Base-by-base conservation (phyloP, 2,888 invertebrate genomes). In the Athalia rosae region DNA sequence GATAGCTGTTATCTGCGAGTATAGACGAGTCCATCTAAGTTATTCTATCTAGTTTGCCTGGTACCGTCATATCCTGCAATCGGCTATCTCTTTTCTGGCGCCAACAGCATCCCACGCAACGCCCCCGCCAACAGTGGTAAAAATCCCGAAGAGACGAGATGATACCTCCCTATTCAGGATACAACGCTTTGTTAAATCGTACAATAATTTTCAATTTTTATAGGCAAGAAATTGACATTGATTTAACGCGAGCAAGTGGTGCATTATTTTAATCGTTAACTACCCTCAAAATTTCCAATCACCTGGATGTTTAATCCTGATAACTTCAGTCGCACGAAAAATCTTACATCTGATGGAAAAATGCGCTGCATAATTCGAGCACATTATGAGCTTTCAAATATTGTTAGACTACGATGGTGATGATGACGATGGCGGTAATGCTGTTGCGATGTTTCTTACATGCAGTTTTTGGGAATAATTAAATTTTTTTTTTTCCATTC, bases 61-160 rank as follows among this genome's bases (percentile, higher is more conserved):
- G 8, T n/a, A 66, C 3, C 7, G 71, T 6, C 56, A 8, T 67
- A 15, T 41, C 28, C 47, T 76, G n/a, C 9, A 43, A 11, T 77
- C 48, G 50, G 15, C 59, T 64, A 28, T 58, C 77, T 77, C 59
- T 77, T 41, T 77, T 67, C 48, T 67, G 77, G 77, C 77, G 77
- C 77, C 77, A 28, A 28, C 28, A 77, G 28, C 77, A 67, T 67
- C 77, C 77, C 67, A 77, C 77, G 77, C 77, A 61, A 59, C 48
- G 28, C 48, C 59, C 48, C 59, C 67, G 67, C 47, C 4, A 6
- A 41, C 45, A 47, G 48, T 62, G 47, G 48, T 74, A 59, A 74
- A 74, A 74, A 71, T 71, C 45, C 56, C 11, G 15, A 45, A 3
- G n/a, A 58, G 58, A 58, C n/a, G 53, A 58, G 28, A 58, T 11